Conservation (phyloP, 2,113 vertebrate species). For the Bos javanicus region DNA sequence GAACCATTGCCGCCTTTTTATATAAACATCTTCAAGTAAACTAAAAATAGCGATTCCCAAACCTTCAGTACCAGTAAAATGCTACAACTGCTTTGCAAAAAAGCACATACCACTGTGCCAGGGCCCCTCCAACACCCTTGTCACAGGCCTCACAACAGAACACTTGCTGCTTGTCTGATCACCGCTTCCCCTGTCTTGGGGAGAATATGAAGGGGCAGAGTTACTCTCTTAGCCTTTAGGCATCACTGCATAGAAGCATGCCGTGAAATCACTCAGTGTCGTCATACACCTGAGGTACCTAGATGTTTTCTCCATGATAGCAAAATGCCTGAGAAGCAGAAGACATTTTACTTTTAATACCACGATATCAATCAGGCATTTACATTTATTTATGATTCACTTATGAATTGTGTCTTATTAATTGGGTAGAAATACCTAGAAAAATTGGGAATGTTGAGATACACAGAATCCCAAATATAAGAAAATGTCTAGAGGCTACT, state of each 20-base stretch:
- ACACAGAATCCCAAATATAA: neutral
- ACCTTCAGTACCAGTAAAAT: neutral
- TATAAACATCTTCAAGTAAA: neutral
- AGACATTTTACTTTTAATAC: neutral
- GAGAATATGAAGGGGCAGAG: neutral
- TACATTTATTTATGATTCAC: neutral
- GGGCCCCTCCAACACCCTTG: neutral
- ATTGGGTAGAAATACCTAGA: neutral
- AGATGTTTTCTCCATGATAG: neutral
- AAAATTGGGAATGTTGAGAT: neutral
- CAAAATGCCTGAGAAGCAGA: neutral
- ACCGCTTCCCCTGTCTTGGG: neutral
- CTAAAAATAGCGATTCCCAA: neutral
- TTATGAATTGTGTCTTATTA: neutral
- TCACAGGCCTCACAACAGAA: neutral
- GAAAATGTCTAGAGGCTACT: neutral
- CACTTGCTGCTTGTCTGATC: neutral
- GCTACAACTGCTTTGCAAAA: neutral
- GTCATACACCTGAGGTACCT: neutral
- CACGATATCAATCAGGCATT: neutral
- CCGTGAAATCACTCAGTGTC: neutral
- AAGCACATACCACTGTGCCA: neutral
- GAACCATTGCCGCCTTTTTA: neutral
- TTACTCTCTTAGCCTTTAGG: neutral
- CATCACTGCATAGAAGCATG: neutral